phyloP scores from a whole-genome alignment of 2,797 vertebrate genomes.

The Epinephelus malabaricus region DNA sequence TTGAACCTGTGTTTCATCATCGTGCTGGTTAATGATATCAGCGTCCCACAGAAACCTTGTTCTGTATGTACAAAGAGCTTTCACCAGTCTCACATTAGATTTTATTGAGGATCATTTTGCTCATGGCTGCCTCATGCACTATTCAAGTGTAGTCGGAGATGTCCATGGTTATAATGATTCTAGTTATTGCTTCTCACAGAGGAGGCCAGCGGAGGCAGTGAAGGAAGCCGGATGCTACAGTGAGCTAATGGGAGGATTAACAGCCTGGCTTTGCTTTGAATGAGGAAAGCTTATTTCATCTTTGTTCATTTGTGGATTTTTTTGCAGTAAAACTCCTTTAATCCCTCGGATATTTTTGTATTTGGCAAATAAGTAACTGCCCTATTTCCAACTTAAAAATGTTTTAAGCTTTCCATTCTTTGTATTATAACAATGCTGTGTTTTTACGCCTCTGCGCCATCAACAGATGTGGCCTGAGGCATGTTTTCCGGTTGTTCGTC shows the following conservation, averaged over 20 bases:
- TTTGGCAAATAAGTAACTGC: neutral
- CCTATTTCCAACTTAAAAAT: neutral
- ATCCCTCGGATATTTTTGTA: slow-evolving; percentile 2
- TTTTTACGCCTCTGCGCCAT: too few relatives aligned
- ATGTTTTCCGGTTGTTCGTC: too few relatives aligned
- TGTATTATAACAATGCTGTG: neutral
- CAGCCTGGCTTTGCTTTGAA: neutral
- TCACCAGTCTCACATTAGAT: neutral
- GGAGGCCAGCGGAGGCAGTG: slow-evolving; percentile 3
- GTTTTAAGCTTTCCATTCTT: neutral
- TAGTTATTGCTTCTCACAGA: slow-evolving; percentile 31
- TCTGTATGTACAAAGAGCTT: slow-evolving; percentile 18
- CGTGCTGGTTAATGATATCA: slow-evolving; percentile 28
- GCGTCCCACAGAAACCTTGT: slow-evolving; percentile 19
- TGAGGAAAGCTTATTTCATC: neutral
- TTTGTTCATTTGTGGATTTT: neutral
- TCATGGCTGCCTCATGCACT: slow-evolving; percentile 2
- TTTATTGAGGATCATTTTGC: slow-evolving; percentile 31
- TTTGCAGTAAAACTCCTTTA: neutral
- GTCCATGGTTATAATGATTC: slow-evolving; percentile 27
- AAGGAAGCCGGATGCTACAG: slow-evolving; percentile 2
- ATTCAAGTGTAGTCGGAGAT: neutral
- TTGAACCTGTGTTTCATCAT: slow-evolving; percentile 19
- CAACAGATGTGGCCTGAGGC: too few relatives aligned
- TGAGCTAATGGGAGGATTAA: slow-evolving; percentile 11